Base-by-base conservation (phyloP, 2,888 invertebrate species). In the Amiota minor region DNA sequence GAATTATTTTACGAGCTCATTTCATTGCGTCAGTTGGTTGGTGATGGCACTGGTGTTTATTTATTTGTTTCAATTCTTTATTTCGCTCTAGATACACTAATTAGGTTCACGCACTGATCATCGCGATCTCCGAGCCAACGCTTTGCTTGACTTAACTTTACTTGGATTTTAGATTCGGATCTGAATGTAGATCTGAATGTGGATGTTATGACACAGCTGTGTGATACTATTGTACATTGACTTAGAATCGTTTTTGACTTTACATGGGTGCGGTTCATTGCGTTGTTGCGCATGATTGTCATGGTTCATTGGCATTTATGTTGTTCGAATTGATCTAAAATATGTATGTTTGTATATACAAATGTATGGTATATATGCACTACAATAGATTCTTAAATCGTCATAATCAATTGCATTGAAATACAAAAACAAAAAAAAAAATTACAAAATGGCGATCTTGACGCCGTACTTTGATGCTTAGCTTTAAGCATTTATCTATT, bases 291-390 rank as follows among this genome's bases (percentile, higher is more conserved):
- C 62, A 67, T 74, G 75, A 75, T 71, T 77, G 76, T 77, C 75
- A 76, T 70, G 79, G 80, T 72, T 75, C 74, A 80, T 75, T 78
- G 76, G 70, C 74, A 77, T 70, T 62, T n/a, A 8, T 35, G 35
- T 35, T 35, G 35, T 6, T 35, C 35, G 6, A 35, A 6, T 35
- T 6, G 6, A 35, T 35, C 35, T 35, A 35, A 8, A 35, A 35
- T 35, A 50, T 49, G 12, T 12, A 49, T 49, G 49, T 12, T 49
- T 12, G 49, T 49, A 49, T 50, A 50, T 50, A 50, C 12, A 50
- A 50, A 4, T 4, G 4, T 14, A 1, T 23, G 3, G 1, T 50
- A 50, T n/a, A 4, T n/a, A 50, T 50, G 53, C 11, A n/a, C n/a
- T 3, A 23, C 23, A 35, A 35, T 35, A 35, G 35, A 6, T 35